Percentiles rank a stretch among this genome's conserved stretches.
These are phyloP conservation scores for Drosophila lutescens DNA, from an alignment of 2,888 invertebrate species.

Conservation along the genomic window DNA sequence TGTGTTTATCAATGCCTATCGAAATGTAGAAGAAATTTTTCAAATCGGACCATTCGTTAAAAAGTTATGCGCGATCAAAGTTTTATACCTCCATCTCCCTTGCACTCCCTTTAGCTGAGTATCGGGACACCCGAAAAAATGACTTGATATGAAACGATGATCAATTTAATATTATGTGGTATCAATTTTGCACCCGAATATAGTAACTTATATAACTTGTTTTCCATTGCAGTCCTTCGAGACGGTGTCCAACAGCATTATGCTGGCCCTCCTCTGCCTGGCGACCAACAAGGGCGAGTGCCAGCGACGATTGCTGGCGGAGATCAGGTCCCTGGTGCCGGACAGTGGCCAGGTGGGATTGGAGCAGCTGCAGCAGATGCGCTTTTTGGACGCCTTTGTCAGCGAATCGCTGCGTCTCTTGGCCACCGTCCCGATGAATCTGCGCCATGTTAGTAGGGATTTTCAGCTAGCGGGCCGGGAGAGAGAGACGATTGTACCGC, in stretches of 20 bases:
- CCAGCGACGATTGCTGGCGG: constrained; percentile 79
- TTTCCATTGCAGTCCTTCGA: constrained; percentile 76
- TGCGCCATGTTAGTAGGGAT: constrained; percentile 80
- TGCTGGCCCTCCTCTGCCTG: constrained; percentile 79
- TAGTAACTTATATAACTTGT: too few relatives aligned
- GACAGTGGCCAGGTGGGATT: constrained; percentile 59
- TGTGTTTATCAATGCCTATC: too few relatives aligned
- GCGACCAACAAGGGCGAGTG: constrained; percentile 76
- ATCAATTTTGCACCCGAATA: too few relatives aligned
- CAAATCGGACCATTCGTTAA: too few relatives aligned
- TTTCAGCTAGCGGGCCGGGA: constrained; percentile 66
- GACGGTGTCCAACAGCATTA: constrained; percentile 81
- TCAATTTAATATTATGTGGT: too few relatives aligned
- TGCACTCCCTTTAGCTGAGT: too few relatives aligned
- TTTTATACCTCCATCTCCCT: too few relatives aligned
- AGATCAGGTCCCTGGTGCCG: constrained; percentile 72
- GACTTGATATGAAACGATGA: too few relatives aligned
- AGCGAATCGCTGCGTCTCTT: constrained; percentile 82
- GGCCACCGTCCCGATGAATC: constrained; percentile 82
- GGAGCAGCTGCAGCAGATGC: constrained; percentile 78
- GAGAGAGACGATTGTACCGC: constrained; percentile 68
- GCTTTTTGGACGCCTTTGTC: constrained; percentile 82
- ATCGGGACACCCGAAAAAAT: too few relatives aligned
- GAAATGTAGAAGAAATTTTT: too few relatives aligned
- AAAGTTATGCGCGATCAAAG: too few relatives aligned